Evolutionary conservation across 2,888 invertebrate genomes (phyloP).

Genomic region (Leptinotarsa haldemani): DNA sequence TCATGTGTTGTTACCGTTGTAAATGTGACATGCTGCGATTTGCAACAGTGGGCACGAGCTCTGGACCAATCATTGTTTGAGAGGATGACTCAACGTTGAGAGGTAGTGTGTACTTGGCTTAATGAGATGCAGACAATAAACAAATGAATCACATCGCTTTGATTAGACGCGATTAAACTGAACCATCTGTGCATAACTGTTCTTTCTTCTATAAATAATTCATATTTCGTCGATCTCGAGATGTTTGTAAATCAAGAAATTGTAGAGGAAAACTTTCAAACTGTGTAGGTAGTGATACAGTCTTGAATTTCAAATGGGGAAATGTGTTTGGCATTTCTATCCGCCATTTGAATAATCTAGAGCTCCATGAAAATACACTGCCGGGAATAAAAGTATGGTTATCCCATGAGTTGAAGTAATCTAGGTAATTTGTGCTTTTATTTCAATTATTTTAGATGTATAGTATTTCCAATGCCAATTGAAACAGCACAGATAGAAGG

Average conservation of each 20-base stretch:
- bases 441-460: no score
- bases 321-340: background rate
- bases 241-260: background rate
- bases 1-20: background rate
- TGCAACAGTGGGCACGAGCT: conserved; percentile 2
- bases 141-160: conserved; percentile 14
- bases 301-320: background rate
- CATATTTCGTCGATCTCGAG: conserved; percentile 1
- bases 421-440: no score
- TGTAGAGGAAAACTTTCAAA: background rate
- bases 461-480: no score
- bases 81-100: background rate
- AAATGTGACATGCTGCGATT: conserved; percentile 1
- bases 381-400: no score
- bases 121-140: conserved; percentile 16
- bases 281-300: background rate
- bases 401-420: background rate
- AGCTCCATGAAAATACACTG: no score
- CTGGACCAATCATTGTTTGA: background rate
- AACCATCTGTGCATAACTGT: conserved; percentile 17
- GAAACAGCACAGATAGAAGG: no score
- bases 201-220: conserved; percentile 12
- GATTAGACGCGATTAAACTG: background rate
- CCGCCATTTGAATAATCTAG: no score
- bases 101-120: background rate